Percentiles rank a stretch among this genome's conserved stretches.
Evolutionary conservation across 2,797 vertebrate species (phyloP).

Genomic region (Chrosomus eos): DNA sequence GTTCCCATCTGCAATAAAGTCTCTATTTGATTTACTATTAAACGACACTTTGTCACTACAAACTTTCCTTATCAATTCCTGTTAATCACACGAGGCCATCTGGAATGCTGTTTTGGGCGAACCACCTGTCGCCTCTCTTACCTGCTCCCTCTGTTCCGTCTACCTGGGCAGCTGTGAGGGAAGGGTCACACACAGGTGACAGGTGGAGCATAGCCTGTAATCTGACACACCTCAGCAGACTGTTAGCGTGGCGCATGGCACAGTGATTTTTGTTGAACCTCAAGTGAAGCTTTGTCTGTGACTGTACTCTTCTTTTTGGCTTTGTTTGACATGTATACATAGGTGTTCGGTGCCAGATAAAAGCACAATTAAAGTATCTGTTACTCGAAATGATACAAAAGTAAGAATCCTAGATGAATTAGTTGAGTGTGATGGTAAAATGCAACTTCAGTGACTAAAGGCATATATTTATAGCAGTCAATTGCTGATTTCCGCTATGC

Average conservation of each 20-base stretch:
- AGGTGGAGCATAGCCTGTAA: conserved; percentile 44
- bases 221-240: conserved; percentile 37
- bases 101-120: conserved; percentile 42
- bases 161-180: conserved; percentile 54
- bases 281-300: conserved; percentile 17
- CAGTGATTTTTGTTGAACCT: conserved; percentile 40
- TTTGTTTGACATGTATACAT: background rate
- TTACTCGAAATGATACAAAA: background rate
- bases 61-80: conserved; percentile 10
- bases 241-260: background rate
- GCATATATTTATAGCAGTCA: background rate
- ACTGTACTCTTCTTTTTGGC: conserved; percentile 21
- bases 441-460: background rate
- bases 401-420: background rate
- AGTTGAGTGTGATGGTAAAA: background rate
- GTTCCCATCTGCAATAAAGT: background rate
- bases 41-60: background rate
- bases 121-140: conserved; percentile 53
- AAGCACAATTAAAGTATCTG: background rate
- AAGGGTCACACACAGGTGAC: conserved; percentile 25
- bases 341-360: background rate
- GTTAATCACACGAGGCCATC: conserved; percentile 42
- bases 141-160: conserved; percentile 4
- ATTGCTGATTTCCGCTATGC: background rate
- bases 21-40: conserved; percentile 15